Evolutionary conservation across 2,888 invertebrate genomes (phyloP).

Genomic region (Strigamia crassipes): DNA sequence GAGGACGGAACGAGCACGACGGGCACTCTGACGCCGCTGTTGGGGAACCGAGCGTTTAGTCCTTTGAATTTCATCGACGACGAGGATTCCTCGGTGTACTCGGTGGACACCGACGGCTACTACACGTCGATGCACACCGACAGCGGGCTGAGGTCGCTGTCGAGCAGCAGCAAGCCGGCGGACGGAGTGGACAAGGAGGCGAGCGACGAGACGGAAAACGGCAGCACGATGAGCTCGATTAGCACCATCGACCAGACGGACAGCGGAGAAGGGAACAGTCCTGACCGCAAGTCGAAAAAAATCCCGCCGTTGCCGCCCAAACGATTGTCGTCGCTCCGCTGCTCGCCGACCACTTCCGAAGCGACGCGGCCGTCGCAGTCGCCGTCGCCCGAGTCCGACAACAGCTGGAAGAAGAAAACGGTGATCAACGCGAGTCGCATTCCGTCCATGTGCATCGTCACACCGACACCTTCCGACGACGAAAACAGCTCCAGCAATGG

Average conservation of each 20-base stretch:
- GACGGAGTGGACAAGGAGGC: background rate
- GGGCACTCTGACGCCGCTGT: conserved; percentile 49
- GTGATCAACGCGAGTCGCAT: conserved; percentile 84
- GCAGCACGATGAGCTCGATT: conserved; percentile 39
- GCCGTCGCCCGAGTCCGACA: conserved; percentile 31
- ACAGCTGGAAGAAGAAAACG: conserved; percentile 75
- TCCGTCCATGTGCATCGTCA: conserved; percentile 90
- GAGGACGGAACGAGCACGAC: conserved; percentile 49
- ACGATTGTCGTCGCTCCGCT: background rate
- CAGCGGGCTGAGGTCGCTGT: conserved; percentile 71
- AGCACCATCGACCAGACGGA: conserved; percentile 2
- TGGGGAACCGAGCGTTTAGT: conserved; percentile 47
- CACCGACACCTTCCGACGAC: conserved; percentile 84
- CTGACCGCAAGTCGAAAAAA: background rate
- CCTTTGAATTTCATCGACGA: conserved; percentile 66
- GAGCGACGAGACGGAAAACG: conserved; percentile 22
- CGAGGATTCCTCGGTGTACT: conserved; percentile 87
- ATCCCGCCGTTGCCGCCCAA: conserved; percentile 11
- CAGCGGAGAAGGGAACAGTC: background rate
- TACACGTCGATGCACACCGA: conserved; percentile 98
- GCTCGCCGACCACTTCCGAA: background rate
- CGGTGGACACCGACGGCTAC: conserved; percentile 96
- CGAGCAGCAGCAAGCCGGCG: background rate
- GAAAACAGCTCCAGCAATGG: conserved; percentile 56
- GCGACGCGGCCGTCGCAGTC: conserved; percentile 50